Percentiles rank a stretch among this genome's conserved stretches.
phyloP scores from a whole-genome alignment of 2,113 vertebrate genomes.

The Gnathonemus longibarbis region DNA sequence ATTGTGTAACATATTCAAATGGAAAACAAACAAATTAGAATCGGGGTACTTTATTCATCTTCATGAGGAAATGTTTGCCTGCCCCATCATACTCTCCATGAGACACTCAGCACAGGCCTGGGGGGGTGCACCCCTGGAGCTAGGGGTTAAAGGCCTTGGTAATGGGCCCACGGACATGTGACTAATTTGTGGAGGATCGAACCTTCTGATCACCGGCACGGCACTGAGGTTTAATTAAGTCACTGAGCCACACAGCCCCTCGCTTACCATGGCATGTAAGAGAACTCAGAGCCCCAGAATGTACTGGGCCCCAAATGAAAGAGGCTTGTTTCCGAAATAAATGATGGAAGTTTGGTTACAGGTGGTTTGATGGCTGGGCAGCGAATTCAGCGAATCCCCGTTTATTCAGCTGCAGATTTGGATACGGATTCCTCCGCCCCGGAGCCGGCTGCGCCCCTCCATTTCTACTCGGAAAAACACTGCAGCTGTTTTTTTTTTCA shows the following conservation, averaged over 20 bases:
- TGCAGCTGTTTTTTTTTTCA: not conserved
- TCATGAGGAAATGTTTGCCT: not conserved
- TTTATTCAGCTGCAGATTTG: constrained; percentile 16
- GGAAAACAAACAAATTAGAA: constrained; percentile 43
- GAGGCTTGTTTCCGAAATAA: constrained; percentile 4
- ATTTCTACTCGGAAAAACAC: not conserved
- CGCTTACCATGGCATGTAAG: not conserved
- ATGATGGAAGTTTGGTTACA: constrained; percentile 23
- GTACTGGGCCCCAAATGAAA: constrained; percentile 23
- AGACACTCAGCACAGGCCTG: not conserved
- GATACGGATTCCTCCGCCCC: not conserved
- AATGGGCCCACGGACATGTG: not conserved
- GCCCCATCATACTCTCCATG: not conserved
- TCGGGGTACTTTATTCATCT: not conserved
- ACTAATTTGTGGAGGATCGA: not conserved
- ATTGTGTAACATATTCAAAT: constrained; percentile 51
- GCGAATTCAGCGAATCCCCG: constrained; percentile 10
- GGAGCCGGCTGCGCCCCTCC: not conserved
- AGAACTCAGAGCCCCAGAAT: not conserved
- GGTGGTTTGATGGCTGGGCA: constrained; percentile 20
- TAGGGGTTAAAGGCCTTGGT: not conserved
- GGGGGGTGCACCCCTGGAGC: not conserved
- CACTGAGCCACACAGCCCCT: not conserved
- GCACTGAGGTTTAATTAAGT: not conserved
- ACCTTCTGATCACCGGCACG: not conserved